Evolutionary conservation across 1,140 invertebrate species (phyloP).

Genomic region (Zaprionus capensis): DNA sequence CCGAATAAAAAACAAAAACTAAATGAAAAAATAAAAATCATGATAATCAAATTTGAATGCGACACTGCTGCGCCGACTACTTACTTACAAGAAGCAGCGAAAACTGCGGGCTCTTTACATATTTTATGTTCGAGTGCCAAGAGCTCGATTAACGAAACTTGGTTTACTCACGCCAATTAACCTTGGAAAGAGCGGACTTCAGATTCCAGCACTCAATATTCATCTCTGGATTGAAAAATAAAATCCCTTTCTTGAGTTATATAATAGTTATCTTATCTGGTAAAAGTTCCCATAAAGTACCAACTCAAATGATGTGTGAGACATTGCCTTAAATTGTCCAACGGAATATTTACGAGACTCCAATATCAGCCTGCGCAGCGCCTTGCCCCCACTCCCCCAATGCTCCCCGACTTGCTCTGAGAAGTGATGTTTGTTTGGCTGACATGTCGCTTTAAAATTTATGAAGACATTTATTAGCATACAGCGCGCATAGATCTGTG

Average conservation of each 20-base stretch:
- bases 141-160: constrained; percentile 11
- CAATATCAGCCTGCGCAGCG: not conserved
- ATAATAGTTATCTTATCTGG: not conserved
- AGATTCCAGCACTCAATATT: not conserved
- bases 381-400: constrained; percentile 2
- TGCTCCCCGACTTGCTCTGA: constrained; percentile 11
- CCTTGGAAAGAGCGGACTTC: constrained; percentile 34
- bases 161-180: constrained; percentile 71
- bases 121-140: constrained; percentile 6
- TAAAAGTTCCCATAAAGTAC: constrained; percentile 30
- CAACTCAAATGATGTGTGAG: constrained; percentile 52
- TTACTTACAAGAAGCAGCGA: constrained; percentile 35
- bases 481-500: constrained; percentile 68
- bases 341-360: constrained; percentile 67
- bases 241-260: not conserved
- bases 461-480: constrained; percentile 80
- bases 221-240: not conserved
- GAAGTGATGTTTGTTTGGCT: constrained; percentile 36
- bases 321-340: constrained; percentile 60
- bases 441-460: constrained; percentile 68
- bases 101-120: constrained; percentile 57
- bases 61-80: constrained; percentile 27
- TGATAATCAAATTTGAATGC: constrained; percentile 25
- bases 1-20: constrained; percentile 33
- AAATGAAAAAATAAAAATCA: constrained; percentile 28